A percentile compares a stretch with the other conserved stretches of the same genome.
Evolutionary conservation across 2,888 invertebrate genomes (phyloP).

Genomic region (Trachelus iudaicus): DNA sequence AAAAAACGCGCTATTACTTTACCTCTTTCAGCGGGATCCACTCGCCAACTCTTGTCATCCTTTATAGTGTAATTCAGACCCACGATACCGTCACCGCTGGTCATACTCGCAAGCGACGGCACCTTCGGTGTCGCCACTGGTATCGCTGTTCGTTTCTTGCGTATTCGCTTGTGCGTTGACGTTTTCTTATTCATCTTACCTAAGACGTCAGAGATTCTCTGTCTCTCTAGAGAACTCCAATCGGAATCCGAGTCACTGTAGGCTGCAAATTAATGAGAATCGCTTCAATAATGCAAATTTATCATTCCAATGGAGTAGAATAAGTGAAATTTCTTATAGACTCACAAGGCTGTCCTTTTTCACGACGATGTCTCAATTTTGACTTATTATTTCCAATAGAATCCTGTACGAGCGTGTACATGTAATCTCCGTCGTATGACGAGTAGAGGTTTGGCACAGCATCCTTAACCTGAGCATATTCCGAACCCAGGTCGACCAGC

Average conservation of each 20-base stretch:
- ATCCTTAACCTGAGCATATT: conserved; percentile 79
- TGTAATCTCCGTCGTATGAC: conserved; percentile 72
- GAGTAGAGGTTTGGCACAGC: conserved; percentile 69
- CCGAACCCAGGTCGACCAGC: conserved; percentile 79
- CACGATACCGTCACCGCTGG: conserved; percentile 57
- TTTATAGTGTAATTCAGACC: conserved; percentile 61
- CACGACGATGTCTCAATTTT: conserved; percentile 72
- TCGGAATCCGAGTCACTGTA: conserved; percentile 94
- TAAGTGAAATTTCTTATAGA: conserved; percentile 23
- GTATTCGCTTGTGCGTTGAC: conserved; percentile 77
- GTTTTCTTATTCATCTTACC: conserved; percentile 77
- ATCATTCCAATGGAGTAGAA: not conserved
- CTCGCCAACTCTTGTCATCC: conserved; percentile 62
- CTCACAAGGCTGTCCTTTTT: conserved; percentile 75
- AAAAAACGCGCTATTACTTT: conserved; percentile 20
- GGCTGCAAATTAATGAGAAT: conserved; percentile 66
- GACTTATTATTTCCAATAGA: conserved; percentile 71
- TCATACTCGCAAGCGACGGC: conserved; percentile 73
- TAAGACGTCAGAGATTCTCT: conserved; percentile 71
- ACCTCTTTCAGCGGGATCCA: conserved; percentile 64
- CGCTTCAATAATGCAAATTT: not conserved
- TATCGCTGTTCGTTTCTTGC: conserved; percentile 81
- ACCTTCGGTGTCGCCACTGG: conserved; percentile 89
- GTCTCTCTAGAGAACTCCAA: conserved; percentile 79
- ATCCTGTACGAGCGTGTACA: conserved; percentile 77